Base-by-base conservation (phyloP, 2,113 vertebrate genomes). In the Sisor rabdophorus region DNA sequence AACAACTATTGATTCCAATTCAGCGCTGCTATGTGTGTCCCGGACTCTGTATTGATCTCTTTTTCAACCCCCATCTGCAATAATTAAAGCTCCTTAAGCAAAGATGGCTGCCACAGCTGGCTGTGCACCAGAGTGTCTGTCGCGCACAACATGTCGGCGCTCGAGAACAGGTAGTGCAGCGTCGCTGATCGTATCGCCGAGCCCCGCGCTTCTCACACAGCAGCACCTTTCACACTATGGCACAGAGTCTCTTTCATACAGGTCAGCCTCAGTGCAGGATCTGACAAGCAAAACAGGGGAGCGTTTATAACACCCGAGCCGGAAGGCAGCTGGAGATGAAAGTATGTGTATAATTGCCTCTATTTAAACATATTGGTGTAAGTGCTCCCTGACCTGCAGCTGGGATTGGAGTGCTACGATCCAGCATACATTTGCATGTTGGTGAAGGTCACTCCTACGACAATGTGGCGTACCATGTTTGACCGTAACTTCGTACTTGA, bases 151-250 rank as follows among this genome's bases (percentile, higher is more conserved):
- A 76, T 63, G 32, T 69, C 81, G 79, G 64, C 61, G 67, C 54
- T 77, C 69, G 5, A 75, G 76, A 81, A 78, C 71, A 82, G 81
- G 26, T 53, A 22, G 73, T 84, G 86, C 78, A 75, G 88, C 84
- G 85, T 81, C 28, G 58, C 79, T 82, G 87, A 84, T 85, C 72
- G 80, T 85, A 81, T 78, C 86, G 82, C 75, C 85, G 82, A 76
- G 76, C 64, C 61, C 2, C 75, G 32, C 54, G 80, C 50, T 52
- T 44, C 30, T 30, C 53, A 16, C 30, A 76, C 71, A 72, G 65
- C 36, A 75, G 79, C 76, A 59, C 56, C 59, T 65, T 71, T 75
- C 74, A 80, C 79, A 78, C 68, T 73, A 50, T 40, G 61, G 77
- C 78, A 79, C 87, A 71, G 52, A 78, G 76, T 73, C 79, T 81